phyloP scores from a whole-genome alignment of 2,797 vertebrate genomes.

The Vespertilio murinus region DNA sequence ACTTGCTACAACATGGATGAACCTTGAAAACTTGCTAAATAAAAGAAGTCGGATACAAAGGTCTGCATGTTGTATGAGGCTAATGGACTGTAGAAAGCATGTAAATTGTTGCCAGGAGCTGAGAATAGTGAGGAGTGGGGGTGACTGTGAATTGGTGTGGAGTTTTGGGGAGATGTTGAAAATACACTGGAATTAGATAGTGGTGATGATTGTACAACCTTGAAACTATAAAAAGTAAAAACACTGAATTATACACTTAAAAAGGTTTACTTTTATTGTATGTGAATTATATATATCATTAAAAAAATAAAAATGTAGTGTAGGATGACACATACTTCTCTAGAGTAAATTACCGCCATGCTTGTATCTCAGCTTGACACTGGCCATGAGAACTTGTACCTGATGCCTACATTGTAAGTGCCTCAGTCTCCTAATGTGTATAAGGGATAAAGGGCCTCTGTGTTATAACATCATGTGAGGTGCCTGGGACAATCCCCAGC shows the following conservation, averaged over 20 bases:
- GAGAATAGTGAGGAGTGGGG: not conserved
- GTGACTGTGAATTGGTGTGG: not conserved
- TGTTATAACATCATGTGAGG: not conserved
- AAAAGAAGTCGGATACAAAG: not conserved
- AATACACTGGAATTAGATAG: not conserved
- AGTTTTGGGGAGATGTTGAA: not conserved
- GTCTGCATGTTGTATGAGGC: not conserved
- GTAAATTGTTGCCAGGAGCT: not conserved
- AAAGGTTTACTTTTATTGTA: not conserved
- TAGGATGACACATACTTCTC: not conserved
- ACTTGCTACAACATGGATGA: not conserved
- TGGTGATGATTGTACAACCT: not conserved
- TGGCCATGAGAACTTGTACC: not conserved
- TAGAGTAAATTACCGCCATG: not conserved
- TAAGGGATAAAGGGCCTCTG: not conserved
- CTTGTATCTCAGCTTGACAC: not conserved
- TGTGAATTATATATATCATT: not conserved
- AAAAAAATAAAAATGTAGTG: not conserved
- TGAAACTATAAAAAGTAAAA: not conserved
- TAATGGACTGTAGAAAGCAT: not conserved
- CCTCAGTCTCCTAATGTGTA: not conserved
- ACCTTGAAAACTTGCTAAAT: not conserved
- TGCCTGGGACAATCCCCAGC: not conserved
- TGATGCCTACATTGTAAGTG: not conserved
- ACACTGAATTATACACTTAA: not conserved